Evolutionary conservation across 2,113 vertebrate genomes (phyloP), one percentile per base, ranked within the genome.

Genomic region (Psilopsiagon aurifrons): DNA sequence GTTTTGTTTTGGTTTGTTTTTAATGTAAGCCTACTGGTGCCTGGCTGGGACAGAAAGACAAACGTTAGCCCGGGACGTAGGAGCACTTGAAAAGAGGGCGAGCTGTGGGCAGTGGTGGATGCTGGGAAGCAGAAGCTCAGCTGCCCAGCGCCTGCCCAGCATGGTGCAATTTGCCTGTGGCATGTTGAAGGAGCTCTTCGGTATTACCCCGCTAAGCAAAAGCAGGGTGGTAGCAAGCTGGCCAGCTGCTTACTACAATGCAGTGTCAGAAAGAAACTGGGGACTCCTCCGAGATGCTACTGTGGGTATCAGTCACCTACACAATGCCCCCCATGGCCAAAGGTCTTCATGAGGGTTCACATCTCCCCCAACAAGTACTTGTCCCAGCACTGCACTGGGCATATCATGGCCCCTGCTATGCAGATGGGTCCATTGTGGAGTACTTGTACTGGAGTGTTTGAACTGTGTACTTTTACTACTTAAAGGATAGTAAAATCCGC

Each of bases 21-120:
- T 22, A 13, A 29, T 25, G 5, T 27, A 15, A 35, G 41, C 1
- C 0, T 16, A 5, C 22, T 27, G 37, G 6, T 87, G 60, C 9
- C 31, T 59, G 25, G 1, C 24, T 59, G 46, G 11, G 23, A 52
- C 37, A 19, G 59, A 73, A 54, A 70, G 31, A 7, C 43, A 35
- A 51, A 39, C 0, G 1, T 37, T 33, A 55, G 13, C 35, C 5
- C 0, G 1, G 19, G 29, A 43, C 9, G n/a, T 8, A 12, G 0
- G 9, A 67, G 16, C 6, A 1, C 8, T 39, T n/a, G 22, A 31
- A 47, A 27, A 19, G 2, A 11, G 2, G n/a, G n/a, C 0, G 2
- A 59, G 28, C 12, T 51, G 25, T 27, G 31, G 14, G 22, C 31
- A 29, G 22, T 14, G 9, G 1, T 17, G 4, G 7, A 13, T 51